Conservation (phyloP, 1,140 invertebrate species). For the Yoshiicerus persimilis region DNA sequence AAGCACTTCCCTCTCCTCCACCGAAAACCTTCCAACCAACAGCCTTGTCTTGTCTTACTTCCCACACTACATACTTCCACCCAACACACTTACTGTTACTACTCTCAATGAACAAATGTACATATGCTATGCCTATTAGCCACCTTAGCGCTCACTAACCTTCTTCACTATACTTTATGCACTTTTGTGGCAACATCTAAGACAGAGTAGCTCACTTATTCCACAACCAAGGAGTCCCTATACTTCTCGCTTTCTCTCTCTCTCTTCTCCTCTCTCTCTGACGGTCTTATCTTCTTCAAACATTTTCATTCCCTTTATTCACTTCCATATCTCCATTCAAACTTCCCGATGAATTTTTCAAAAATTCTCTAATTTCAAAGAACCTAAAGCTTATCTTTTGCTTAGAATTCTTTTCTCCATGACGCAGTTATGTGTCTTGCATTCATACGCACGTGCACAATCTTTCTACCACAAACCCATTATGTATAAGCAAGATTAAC, state of each 20-base stretch:
- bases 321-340: constrained; percentile 14
- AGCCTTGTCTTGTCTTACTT: background rate
- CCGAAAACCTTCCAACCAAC: too few species aligned
- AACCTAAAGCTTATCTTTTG: background rate
- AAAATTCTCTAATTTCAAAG: constrained; percentile 1
- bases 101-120: background rate
- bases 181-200: background rate
- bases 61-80: background rate
- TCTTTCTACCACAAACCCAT: background rate
- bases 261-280: too few species aligned
- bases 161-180: background rate
- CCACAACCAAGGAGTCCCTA: background rate
- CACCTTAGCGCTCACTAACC: background rate
- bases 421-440: background rate
- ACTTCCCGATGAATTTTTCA: constrained; percentile 7
- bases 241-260: too few species aligned
- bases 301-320: constrained; percentile 30
- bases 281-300: background rate
- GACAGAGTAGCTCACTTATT: background rate
- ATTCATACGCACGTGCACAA: background rate
- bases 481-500: too few species aligned
- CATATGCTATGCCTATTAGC: background rate
- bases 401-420: background rate
- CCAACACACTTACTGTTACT: background rate
- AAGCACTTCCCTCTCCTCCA: background rate